Evolutionary conservation across 2,113 vertebrate species (phyloP).

Genomic region (Cnemophilus loriae): DNA sequence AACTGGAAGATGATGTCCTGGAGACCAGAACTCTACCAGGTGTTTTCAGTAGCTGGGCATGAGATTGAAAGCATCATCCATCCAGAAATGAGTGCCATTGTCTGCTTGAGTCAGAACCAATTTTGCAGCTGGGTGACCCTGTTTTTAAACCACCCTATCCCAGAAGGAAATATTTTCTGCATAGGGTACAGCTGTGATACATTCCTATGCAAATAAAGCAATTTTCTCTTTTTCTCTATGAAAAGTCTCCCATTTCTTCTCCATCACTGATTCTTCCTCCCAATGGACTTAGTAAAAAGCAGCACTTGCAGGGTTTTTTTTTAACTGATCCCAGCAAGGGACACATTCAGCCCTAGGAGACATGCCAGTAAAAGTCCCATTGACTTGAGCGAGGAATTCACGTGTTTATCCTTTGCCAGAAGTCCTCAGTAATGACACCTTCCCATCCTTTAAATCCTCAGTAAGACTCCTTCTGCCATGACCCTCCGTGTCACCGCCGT

Average conservation of each 20-base stretch:
- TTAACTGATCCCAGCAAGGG: not conserved
- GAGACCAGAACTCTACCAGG: not conserved
- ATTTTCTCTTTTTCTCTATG: conserved; percentile 5
- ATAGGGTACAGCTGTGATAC: conserved; percentile 23
- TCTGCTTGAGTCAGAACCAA: not conserved
- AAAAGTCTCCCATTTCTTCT: conserved; percentile 24
- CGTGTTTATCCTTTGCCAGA: not conserved
- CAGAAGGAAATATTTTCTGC: not conserved
- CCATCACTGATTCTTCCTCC: not conserved
- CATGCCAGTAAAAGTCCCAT: not conserved
- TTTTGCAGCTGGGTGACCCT: not conserved
- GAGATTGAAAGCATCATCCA: not conserved
- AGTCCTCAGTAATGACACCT: not conserved
- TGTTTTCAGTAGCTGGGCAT: not conserved
- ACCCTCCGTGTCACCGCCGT: not conserved
- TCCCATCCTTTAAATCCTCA: not conserved
- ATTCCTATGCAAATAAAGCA: conserved; percentile 37
- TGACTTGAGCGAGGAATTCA: not conserved
- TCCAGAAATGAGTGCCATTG: not conserved
- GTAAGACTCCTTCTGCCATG: not conserved
- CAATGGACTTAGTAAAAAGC: not conserved
- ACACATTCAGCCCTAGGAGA: not conserved
- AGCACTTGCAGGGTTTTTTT: not conserved
- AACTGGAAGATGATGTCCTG: not conserved
- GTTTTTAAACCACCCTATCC: not conserved